Percentiles rank a stretch among this genome's conserved stretches.
Conservation (phyloP, 2,888 invertebrate species). For the Eustalomyia histrio region DNA sequence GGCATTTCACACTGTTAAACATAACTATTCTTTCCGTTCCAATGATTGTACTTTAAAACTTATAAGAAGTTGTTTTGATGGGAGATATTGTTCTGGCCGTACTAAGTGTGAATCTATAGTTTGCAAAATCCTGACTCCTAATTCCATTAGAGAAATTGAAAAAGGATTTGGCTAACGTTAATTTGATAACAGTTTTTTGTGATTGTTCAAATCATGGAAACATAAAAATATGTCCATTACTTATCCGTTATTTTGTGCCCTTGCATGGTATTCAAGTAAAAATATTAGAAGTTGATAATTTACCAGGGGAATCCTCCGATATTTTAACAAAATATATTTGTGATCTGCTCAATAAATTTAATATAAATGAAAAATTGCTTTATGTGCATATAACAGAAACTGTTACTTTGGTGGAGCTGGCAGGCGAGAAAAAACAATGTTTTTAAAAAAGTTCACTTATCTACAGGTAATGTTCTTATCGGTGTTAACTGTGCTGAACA, state of each 20-base stretch:
- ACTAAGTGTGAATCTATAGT: too few species aligned
- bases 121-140: slow-evolving; percentile 49
- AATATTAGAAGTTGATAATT: too few species aligned
- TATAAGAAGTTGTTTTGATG: too few species aligned
- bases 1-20: too few species aligned
- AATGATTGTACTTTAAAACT: too few species aligned
- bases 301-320: too few species aligned
- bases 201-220: slow-evolving; percentile 62
- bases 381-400: slow-evolving; percentile 58
- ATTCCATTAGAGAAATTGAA: slow-evolving; percentile 44
- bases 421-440: slow-evolving; percentile 51
- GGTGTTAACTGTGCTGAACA: slow-evolving; percentile 57
- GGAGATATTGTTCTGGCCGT: too few species aligned
- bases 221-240: slow-evolving; percentile 59
- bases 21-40: too few species aligned
- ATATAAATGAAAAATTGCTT: slow-evolving; percentile 48
- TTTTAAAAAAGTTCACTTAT: slow-evolving; percentile 42
- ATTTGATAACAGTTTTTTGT: slow-evolving; percentile 52
- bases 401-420: slow-evolving; percentile 59
- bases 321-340: slow-evolving; percentile 44
- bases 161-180: slow-evolving; percentile 46
- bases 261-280: too few species aligned
- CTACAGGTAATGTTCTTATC: slow-evolving; percentile 44
- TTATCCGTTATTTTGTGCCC: slow-evolving; percentile 62
- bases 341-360: slow-evolving; percentile 35